Base-by-base conservation (phyloP, 2,888 invertebrate genomes). In the Tipula vernalis region DNA sequence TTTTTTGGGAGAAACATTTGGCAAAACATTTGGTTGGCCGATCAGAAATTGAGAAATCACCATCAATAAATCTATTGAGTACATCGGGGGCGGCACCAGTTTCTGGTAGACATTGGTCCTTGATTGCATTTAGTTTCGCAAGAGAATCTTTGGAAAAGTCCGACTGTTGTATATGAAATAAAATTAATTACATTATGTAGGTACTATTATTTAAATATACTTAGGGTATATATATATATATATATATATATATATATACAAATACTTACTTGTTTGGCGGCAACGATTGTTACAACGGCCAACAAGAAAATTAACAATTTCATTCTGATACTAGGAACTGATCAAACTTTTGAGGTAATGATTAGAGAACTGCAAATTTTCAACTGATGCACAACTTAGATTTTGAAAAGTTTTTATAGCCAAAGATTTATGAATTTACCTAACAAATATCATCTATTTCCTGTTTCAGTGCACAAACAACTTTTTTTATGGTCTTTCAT, bases 1-100 rank as follows among this genome's bases (percentile, higher is more conserved):
- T 3, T 87, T 90, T 89, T 87, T 91, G 90, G 86, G 91, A 88
- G 89, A 91, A 90, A 36, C 91, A 91, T 51, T 90, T 89, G 42
- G 89, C 87, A 44, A 91, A 90, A 87, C 91, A 91, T 87, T 91
- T 90, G 3, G 88, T 36, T 86, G 89, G 89, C 0, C 87, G 87
- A 86, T 89, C 89, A 4, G 42, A 86, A 44, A 89, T 88, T 0
- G 88, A 87, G 5, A 89, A 89, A 3, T 90, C 89, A 8, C 89
- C 90, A 0, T 86, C 86, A 3, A 88, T 89, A 57, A 91, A 8
- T 15, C 89, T 88, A 3, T 84, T 5, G 0, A 89, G 89, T 47
- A 89, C 89, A 1, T 90, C 90, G 87, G 89, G 88, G 44, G 88
- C 88, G 36, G 89, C 36, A 13, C 89, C 89, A 86, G 89, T 89